Percentiles rank a stretch among this genome's conserved stretches.
These are phyloP conservation scores for Frieseomelitta varia DNA, from an alignment of 1,140 invertebrate genomes.

Conservation along the genomic window DNA sequence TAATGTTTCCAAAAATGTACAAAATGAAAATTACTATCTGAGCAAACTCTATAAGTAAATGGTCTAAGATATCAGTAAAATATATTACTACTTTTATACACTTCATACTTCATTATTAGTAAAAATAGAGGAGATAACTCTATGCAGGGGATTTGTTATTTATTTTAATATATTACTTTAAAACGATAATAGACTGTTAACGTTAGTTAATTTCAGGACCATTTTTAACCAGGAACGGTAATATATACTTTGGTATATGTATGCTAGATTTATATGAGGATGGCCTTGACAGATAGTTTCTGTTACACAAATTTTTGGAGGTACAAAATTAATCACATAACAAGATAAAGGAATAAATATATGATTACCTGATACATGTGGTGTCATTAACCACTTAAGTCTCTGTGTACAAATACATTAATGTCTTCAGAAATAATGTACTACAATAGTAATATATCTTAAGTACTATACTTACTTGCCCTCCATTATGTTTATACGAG, in stretches of 20 bases:
- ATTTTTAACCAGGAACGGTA: constrained; percentile 63
- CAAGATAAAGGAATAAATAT: constrained; percentile 31
- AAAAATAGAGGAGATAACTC: constrained; percentile 64
- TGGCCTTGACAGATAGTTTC: constrained; percentile 66
- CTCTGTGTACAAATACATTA: constrained; percentile 32
- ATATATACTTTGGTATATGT: constrained; percentile 67
- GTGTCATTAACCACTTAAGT: constrained; percentile 46
- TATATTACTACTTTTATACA: constrained; percentile 56
- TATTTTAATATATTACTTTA: constrained; percentile 67
- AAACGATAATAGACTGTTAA: constrained; percentile 62
- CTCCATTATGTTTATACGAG: constrained; percentile 15
- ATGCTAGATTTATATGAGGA: constrained; percentile 57
- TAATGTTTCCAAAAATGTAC: constrained; percentile 1
- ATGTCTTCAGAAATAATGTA: constrained; percentile 28
- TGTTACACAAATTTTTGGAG: constrained; percentile 32
- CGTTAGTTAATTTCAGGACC: constrained; percentile 57
- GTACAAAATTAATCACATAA: constrained; percentile 45
- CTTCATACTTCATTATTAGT: constrained; percentile 58
- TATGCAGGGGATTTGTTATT: constrained; percentile 57
- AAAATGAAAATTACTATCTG: constrained; percentile 8
- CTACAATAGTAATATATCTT: not conserved
- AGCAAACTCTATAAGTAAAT: constrained; percentile 46
- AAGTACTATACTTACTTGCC: constrained; percentile 46
- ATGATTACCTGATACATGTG: constrained; percentile 59
- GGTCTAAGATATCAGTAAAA: constrained; percentile 39